Conservation (phyloP, 2,113 vertebrate species). For the Amia ocellicauda region DNA sequence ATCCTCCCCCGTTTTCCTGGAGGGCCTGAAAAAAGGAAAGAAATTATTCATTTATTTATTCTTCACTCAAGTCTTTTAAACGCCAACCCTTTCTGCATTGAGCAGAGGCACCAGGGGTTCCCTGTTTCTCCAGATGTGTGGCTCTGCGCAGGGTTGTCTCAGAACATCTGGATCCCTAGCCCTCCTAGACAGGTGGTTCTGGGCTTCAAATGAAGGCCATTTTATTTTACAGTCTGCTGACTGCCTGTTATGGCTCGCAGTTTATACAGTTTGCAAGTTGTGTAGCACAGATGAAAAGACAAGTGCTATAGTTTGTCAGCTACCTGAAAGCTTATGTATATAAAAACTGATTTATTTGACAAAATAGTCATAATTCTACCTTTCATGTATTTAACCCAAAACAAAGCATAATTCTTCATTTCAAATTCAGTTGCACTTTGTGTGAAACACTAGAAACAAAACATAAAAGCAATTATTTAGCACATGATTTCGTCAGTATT, state of each 20-base stretch:
- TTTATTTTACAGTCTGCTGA: neutral
- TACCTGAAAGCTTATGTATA: conserved; percentile 20
- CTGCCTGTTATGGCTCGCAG: neutral
- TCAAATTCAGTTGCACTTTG: no score
- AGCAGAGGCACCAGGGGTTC: neutral
- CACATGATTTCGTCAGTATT: no score
- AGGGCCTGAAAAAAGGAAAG: conserved; percentile 73
- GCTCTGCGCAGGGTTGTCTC: neutral
- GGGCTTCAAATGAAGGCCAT: neutral
- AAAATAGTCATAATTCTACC: no score
- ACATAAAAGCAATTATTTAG: no score
- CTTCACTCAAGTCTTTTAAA: neutral
- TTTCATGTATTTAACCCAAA: no score
- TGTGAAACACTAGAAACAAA: no score
- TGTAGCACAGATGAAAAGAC: neutral
- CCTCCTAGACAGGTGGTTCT: neutral
- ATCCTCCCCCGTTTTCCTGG: conserved; percentile 88
- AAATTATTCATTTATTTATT: neutral
- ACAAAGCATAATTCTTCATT: no score
- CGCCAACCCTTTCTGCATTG: neutral
- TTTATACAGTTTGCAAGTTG: no score
- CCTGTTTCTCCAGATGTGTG: neutral
- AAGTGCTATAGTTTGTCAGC: no score
- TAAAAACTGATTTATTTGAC: no score
- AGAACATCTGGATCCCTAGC: neutral